Evolutionary conservation across 1,140 invertebrate genomes (phyloP), one percentile per base, ranked within the genome.

Genomic region (Lysiphlebus fabarum): DNA sequence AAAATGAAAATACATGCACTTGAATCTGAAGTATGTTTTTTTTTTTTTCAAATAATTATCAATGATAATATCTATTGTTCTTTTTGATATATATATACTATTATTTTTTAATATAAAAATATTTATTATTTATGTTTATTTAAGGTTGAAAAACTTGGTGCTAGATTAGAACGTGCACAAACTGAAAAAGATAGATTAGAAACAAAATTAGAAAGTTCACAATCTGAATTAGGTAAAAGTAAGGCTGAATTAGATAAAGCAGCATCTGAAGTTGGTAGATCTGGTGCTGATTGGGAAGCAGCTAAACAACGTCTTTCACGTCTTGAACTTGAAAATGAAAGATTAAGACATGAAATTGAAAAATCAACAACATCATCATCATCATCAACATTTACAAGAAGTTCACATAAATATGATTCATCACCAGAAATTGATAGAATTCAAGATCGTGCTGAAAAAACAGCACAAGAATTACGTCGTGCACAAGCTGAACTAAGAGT

Each of bases 211-310:
- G 93, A 96, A 74, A 90, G 89, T 66, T 95, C 92, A 12, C 93
- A 96, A 72, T 93, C 90, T 4, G 93, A 96, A 75, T 80, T 96
- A 41, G 93, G 93, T 47, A 95, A 96, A 79, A 93, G 90, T 48
- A 94, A 95, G 78, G 93, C 92, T 8, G 93, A 96, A 71, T 78
- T 95, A 47, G 93, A 96, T 67, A 95, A 95, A 77, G 88, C 91
- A 12, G 89, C 92, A 33, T 89, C 87, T 60, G 93, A 96, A 77
- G 90, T 92, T 38, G 91, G 91, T 34, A 86, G 92, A 62, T 91
- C 89, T 67, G 90, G 90, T 11, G 88, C 88, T 42, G 92, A 95
- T 75, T 94, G 91, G 89, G 92, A 95, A 75, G 87, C 89, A 45
- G 90, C 92, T 37, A 90, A 92, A 73, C 91, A 94, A 69, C 82